phyloP scores from a whole-genome alignment of 2,113 vertebrate genomes.

The Platysteira castanea region DNA sequence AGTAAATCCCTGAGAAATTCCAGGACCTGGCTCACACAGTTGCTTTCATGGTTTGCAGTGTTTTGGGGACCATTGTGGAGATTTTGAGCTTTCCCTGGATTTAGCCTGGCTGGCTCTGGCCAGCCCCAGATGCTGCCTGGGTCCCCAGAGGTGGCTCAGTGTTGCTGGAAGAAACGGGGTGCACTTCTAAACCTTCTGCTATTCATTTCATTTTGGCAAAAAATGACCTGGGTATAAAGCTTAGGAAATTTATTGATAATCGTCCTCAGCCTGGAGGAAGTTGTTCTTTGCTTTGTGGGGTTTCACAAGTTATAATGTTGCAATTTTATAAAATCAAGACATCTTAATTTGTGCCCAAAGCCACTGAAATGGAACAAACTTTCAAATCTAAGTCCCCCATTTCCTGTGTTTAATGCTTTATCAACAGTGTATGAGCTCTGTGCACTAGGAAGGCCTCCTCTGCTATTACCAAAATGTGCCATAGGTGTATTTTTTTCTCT shows the following conservation, averaged over 20 bases:
- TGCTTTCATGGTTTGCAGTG: background rate
- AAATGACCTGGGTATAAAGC: background rate
- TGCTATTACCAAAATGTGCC: background rate
- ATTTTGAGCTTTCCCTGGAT: background rate
- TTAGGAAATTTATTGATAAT: background rate
- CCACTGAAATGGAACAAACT: background rate
- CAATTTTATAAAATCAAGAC: background rate
- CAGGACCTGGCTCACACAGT: background rate
- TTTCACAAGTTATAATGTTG: background rate
- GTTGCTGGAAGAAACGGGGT: too few relatives aligned
- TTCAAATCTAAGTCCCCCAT: background rate
- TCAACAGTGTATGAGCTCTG: background rate
- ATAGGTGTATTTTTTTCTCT: background rate
- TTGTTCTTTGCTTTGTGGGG: background rate
- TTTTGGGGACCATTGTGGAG: background rate
- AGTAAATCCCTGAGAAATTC: background rate
- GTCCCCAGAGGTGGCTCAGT: accelerated
- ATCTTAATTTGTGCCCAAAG: background rate
- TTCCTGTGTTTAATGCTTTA: background rate
- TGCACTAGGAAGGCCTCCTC: background rate
- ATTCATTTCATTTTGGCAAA: background rate
- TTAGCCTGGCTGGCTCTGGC: background rate
- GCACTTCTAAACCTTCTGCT: background rate
- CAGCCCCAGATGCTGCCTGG: background rate
- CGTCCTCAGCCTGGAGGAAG: background rate